Evolutionary conservation across 2,113 vertebrate genomes (phyloP), one percentile per base, ranked within the genome.

Genomic region (Aplodontia rufa): DNA sequence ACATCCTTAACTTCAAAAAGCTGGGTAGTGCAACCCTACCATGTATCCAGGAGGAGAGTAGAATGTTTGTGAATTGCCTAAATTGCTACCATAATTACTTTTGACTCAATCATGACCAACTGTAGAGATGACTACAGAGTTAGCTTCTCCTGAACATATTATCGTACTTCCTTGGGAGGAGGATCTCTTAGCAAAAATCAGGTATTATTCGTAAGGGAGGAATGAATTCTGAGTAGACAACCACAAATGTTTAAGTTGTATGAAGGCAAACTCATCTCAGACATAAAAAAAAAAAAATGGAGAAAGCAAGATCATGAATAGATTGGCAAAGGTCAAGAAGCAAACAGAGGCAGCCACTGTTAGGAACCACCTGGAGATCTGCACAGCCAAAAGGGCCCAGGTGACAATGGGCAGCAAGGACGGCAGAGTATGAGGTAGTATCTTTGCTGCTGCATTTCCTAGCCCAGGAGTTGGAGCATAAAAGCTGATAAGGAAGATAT

Each of bases 211-310:
- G 85, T 11, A 88, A 89, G 37, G 35, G 16, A 90, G 40, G 9
- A 84, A 86, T 51, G 58, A 22, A 74, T 86, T 64, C 53, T 78
- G 26, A 86, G 5, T 24, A 90, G n/a, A 83, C 13, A 87, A 90
- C 30, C n/a, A 35, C 13, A 55, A 74, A 42, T 71, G 60, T 86
- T 96, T 78, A 81, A 42, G 66, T 68, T 91, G 22, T 62, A 60
- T 26, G 60, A 81, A 51, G n/a, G 72, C 69, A 78, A 92, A 80
- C 37, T 92, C 32, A 92, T 79, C 32, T 66, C 89, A 93, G 42
- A 95, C n/a, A 64, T 81, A n/a, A 87, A 76, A 84, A 78, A 76
- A 84, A 78, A 92, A 24, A 85, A 78, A 79, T 66, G 32, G 45
- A 69, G 49, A 93, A 72, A 74, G 26, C 8, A 88, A 71, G 71